Percentiles rank a stretch among this genome's conserved stretches.
phyloP scores from a whole-genome alignment of 2,797 vertebrate species.

The Eulemur mongoz region DNA sequence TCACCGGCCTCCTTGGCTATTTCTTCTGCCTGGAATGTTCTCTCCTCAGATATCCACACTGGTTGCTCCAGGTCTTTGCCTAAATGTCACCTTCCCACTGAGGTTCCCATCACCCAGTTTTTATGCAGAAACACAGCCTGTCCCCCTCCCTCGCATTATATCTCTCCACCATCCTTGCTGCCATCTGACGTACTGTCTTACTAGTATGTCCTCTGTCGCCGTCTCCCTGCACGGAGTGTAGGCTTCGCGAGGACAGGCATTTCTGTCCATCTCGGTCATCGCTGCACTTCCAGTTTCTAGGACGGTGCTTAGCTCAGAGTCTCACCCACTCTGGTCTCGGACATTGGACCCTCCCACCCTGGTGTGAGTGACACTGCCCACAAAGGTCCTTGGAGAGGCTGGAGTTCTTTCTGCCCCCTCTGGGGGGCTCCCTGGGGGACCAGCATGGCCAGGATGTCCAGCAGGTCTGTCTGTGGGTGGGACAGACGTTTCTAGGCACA shows the following conservation, averaged over 20 bases:
- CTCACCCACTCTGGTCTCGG: background rate
- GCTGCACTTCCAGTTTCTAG: background rate
- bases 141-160: background rate
- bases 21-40: background rate
- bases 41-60: background rate
- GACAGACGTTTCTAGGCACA: background rate
- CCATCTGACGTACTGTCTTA: background rate
- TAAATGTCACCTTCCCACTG: background rate
- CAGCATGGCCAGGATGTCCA: background rate
- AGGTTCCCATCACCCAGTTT: background rate
- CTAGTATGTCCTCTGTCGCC: accelerated
- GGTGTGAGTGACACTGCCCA: background rate
- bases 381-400: background rate
- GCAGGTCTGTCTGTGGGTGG: background rate
- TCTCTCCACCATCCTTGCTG: background rate
- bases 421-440: background rate
- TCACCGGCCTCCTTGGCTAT: background rate
- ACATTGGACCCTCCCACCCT: background rate
- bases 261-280: background rate
- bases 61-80: background rate
- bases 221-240: background rate
- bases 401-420: background rate
- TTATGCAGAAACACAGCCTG: background rate
- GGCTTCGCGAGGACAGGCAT: accelerated
- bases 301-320: background rate